Percentiles rank a stretch among this genome's conserved stretches.
Conservation (phyloP, 2,113 vertebrate species). For the Sterna hirundo region DNA sequence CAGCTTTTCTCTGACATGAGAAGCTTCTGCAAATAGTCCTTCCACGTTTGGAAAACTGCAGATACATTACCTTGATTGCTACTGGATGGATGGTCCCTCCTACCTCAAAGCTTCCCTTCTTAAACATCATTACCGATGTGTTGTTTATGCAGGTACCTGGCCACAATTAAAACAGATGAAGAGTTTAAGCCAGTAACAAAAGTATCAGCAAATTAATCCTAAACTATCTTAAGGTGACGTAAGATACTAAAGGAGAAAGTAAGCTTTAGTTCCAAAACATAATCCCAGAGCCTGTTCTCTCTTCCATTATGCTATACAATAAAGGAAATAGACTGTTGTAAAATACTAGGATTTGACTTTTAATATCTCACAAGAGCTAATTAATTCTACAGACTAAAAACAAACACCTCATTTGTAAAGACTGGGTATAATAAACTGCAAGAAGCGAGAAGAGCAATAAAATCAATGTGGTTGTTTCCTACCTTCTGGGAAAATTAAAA, state of each 20-base stretch:
- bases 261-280: not conserved
- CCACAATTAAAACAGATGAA: not conserved
- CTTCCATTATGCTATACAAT: not conserved
- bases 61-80: constrained; percentile 88
- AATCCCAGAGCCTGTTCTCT: not conserved
- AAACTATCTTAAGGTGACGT: not conserved
- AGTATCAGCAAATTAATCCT: not conserved
- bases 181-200: not conserved
- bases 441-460: not conserved
- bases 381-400: not conserved
- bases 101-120: constrained; percentile 96
- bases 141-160: constrained; percentile 94
- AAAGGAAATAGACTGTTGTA: not conserved
- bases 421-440: not conserved
- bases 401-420: not conserved
- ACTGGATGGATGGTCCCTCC: constrained; percentile 91
- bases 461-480: constrained; percentile 20
- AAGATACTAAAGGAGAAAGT: not conserved
- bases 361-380: not conserved
- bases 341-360: not conserved
- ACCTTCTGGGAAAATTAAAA: constrained; percentile 98
- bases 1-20: not conserved
- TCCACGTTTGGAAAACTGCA: not conserved
- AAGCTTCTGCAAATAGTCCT: not conserved
- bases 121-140: constrained; percentile 97